A percentile compares a stretch with the other conserved stretches of the same genome.
Conservation (phyloP, 2,888 invertebrate genomes). For the Pristionchus arcanus region DNA sequence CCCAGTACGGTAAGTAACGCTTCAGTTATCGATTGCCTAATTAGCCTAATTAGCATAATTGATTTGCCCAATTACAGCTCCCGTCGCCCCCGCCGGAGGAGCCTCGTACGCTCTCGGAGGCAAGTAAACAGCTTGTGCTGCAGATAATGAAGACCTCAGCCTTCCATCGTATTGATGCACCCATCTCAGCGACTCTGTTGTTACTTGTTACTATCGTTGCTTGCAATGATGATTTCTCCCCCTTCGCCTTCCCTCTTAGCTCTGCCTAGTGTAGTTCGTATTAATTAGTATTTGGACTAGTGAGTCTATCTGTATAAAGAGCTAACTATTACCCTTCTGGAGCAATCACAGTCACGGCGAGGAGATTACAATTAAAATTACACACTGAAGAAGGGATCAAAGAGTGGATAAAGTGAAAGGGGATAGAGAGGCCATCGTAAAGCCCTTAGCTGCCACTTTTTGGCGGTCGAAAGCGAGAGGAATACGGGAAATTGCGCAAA, state of each 20-base stretch:
- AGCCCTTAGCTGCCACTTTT: neutral
- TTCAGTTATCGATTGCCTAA: neutral
- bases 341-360: neutral
- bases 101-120: slow-evolving; percentile 28
- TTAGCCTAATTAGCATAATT: neutral
- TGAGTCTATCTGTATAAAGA: slow-evolving; percentile 47
- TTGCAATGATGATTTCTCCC: slow-evolving; percentile 43
- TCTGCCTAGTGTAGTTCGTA: slow-evolving; percentile 40
- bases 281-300: slow-evolving; percentile 40
- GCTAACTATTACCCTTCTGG: slow-evolving; percentile 11
- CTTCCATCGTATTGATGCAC: neutral
- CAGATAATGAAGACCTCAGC: neutral
- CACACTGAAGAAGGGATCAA: slow-evolving; percentile 3
- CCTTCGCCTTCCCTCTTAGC: slow-evolving; percentile 1
- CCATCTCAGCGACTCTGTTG: slow-evolving; percentile 36
- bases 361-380: too few relatives aligned
- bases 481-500: neutral
- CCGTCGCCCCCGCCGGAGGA: slow-evolving; percentile 19
- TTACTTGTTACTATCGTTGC: slow-evolving; percentile 45
- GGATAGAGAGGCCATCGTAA: neutral
- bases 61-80: neutral
- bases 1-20: slow-evolving; percentile 13
- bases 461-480: neutral
- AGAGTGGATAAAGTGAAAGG: neutral
- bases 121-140: neutral